Base-by-base conservation (phyloP, 2,888 invertebrate genomes). In the Corythucha ciliata region DNA sequence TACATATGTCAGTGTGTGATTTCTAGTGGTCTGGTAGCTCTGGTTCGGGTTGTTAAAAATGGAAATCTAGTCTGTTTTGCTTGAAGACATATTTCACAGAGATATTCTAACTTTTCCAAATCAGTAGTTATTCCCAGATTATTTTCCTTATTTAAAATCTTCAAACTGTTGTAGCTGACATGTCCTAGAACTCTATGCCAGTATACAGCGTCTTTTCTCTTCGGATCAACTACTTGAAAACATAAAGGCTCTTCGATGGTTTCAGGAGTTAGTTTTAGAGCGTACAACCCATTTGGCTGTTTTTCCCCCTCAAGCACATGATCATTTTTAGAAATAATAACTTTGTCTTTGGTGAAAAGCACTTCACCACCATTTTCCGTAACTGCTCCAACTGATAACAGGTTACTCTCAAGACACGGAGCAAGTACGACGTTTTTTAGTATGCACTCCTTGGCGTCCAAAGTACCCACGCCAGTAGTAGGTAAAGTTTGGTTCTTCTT, bases 121-220 rank as follows among this genome's bases (percentile, higher is more conserved):
- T n/a, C n/a, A n/a, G n/a, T n/a, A n/a, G n/a, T n/a, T n/a, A 47
- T 36, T 25, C 52, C 52, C 7, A 45, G 24, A 16, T 45, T 22
- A 20, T 34, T 20, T 7, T 50, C n/a, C 7, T 27, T 44, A 14
- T 42, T 44, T 5, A 51, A 24, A 10, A 47, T 51, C 34, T 48
- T 48, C 16, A 52, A 8, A 20, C 16, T 36, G 7, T 36, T 21
- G n/a, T 36, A 52, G 36, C 37, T 52, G 10, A 48, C 4, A 26
- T 52, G 52, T 20, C 52, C 52, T 8, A 52, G 18, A 8, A 26
- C 22, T 25, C 45, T 33, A 32, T 52, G 52, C 52, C 52, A 52
- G 21, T 27, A 49, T 37, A 21, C 37, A 24, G 37, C 36, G 4
- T 12, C 39, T 16, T 37, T 36, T n/a, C n/a, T n/a, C 20, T 36